Evolutionary conservation across 2,113 vertebrate genomes (phyloP).

Genomic region (Agelaius tricolor): DNA sequence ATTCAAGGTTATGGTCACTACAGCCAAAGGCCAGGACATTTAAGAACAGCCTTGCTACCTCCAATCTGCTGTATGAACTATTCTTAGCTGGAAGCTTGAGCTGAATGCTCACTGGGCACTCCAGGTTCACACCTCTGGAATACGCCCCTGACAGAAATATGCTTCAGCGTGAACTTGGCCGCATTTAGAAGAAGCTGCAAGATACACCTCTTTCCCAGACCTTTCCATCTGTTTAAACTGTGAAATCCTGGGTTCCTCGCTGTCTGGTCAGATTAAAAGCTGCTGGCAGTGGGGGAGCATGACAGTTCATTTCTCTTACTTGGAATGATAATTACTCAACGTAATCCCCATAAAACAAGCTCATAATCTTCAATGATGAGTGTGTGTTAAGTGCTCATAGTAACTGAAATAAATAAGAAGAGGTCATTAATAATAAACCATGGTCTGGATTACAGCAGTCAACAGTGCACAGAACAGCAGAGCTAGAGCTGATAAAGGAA

Average conservation of each 20-base stretch:
- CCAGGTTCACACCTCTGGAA: constrained; percentile 70
- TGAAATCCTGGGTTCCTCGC: constrained; percentile 63
- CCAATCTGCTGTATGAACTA: neutral
- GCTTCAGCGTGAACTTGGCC: constrained; percentile 59
- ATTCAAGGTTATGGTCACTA: constrained; percentile 50
- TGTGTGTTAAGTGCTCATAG: constrained; percentile 21
- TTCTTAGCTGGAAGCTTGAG: constrained; percentile 58
- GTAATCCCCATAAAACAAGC: constrained; percentile 52
- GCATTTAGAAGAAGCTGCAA: constrained; percentile 59
- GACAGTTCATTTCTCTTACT: constrained; percentile 63
- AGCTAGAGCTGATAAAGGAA: neutral
- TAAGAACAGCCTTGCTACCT: neutral
- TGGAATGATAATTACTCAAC: constrained; percentile 52
- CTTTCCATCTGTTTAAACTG: constrained; percentile 72
- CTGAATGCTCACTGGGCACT: constrained; percentile 20
- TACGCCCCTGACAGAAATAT: constrained; percentile 63
- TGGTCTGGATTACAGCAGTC: neutral
- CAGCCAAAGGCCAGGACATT: constrained; percentile 27
- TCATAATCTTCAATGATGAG: neutral
- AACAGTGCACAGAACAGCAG: neutral
- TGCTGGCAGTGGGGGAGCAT: constrained; percentile 44
- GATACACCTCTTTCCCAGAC: constrained; percentile 59
- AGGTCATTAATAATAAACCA: constrained; percentile 38
- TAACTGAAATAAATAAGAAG: constrained; percentile 45
- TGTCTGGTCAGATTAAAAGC: constrained; percentile 72